A percentile compares a stretch with the other conserved stretches of the same genome.
Conservation (phyloP, 2,888 invertebrate genomes). For the Orthosia incerta region DNA sequence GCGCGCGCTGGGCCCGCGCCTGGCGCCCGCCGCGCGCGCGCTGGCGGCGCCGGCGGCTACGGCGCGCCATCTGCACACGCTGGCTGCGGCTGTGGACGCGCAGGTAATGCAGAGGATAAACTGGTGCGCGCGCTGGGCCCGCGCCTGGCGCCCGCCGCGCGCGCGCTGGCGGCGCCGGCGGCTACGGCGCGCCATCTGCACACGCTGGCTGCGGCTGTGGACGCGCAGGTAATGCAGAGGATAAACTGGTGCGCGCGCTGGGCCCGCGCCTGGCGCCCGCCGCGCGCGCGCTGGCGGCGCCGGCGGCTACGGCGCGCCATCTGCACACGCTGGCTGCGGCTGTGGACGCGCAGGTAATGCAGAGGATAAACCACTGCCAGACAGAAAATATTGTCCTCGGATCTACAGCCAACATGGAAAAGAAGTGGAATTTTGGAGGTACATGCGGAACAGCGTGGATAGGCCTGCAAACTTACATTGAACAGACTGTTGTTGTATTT, state of each 20-base stretch:
- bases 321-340: constrained; percentile 93
- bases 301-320: constrained; percentile 92
- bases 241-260: constrained; percentile 78
- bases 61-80: constrained; percentile 92
- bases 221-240: constrained; percentile 72
- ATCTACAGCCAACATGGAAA: constrained; percentile 87
- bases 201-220: constrained; percentile 91
- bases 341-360: constrained; percentile 76
- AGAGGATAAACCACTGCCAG: too few relatives aligned
- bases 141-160: constrained; percentile 75
- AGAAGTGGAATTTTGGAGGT: too few relatives aligned
- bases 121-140: constrained; percentile 76
- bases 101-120: constrained; percentile 70
- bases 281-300: constrained; percentile 81
- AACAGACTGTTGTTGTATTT: too few relatives aligned
- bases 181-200: constrained; percentile 93
- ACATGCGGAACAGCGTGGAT: too few relatives aligned
- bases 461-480: too few relatives aligned
- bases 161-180: constrained; percentile 88
- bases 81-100: constrained; percentile 89
- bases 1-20: constrained; percentile 73
- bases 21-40: constrained; percentile 76
- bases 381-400: constrained; percentile 56
- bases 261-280: constrained; percentile 72
- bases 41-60: constrained; percentile 91